Conservation (phyloP, 1,140 invertebrate species). For the Trachymyrmex septentrionalis region DNA sequence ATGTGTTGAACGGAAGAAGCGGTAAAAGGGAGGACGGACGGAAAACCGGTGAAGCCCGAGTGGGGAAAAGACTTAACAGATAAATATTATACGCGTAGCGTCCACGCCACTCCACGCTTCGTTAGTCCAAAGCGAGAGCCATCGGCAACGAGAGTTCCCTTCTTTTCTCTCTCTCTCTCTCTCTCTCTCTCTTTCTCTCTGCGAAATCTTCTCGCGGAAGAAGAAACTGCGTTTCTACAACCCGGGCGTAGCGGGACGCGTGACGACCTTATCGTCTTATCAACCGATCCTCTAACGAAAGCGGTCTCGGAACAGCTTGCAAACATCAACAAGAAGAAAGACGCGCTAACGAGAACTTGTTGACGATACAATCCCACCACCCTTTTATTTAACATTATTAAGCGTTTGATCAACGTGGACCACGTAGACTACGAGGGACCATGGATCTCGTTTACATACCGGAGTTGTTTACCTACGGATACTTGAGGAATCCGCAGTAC, state of each 20-base stretch:
- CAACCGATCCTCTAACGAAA: not conserved
- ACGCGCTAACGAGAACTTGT: not conserved
- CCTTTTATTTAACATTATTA: not conserved
- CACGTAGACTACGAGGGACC: not conserved
- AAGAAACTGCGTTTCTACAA: constrained; percentile 30
- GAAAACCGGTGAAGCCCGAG: constrained; percentile 52
- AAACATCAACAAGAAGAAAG: not conserved
- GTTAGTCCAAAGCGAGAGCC: constrained; percentile 72
- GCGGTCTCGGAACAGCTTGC: not conserved
- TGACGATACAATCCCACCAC: not conserved
- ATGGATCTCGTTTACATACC: constrained; percentile 85
- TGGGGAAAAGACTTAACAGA: constrained; percentile 57
- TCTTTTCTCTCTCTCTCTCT: not conserved
- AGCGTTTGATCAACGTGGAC: not conserved
- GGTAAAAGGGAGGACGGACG: constrained; percentile 20
- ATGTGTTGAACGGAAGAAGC: constrained; percentile 40
- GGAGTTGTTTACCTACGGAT: constrained; percentile 84
- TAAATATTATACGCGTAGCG: constrained; percentile 76
- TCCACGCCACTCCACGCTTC: constrained; percentile 63
- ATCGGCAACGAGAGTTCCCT: not conserved
- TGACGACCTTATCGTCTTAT: not conserved
- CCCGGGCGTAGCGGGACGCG: not conserved
- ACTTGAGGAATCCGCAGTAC: constrained; percentile 84
- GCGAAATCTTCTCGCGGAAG: not conserved
- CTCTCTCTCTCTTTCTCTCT: not conserved